Evolutionary conservation across 2,797 vertebrate genomes (phyloP), one percentile per base, ranked within the genome.

Genomic region (Pantherophis alleghaniensis): DNA sequence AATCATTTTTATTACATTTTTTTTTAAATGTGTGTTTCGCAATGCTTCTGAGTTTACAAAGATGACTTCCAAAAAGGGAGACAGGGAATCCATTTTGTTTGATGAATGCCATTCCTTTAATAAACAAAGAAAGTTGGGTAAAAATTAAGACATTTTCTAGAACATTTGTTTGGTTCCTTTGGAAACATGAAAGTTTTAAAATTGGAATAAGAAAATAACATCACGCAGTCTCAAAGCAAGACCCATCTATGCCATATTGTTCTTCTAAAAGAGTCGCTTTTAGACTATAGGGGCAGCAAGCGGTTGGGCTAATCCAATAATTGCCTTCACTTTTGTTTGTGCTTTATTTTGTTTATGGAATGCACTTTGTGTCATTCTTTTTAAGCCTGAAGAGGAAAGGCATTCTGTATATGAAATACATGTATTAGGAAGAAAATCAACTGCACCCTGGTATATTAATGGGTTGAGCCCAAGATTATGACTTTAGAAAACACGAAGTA

Each of bases 401-500:
- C 95, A 96, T 97, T 97, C 86, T 32, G 28, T 22, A 20, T 37
- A 79, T 56, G 53, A 59, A 59, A 57, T 3, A 97, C 96, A 96
- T 97, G 97, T 97, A 95, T 42, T 96, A 97, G 97, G 96, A 98
- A 97, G 97, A 97, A 97, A 97, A 97, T 98, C 97, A 97, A 97
- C 14, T 37, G 18, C 97, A 87, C 4, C 98, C 97, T 96, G 97
- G 96, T 95, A 95, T 97, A 97, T 98, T 97, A 97, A 97, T 97
- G 97, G 97, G 96, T 94, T 94, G 94, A 94, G 93, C 95, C 96
- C 96, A 97, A 97, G 95, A 97, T 94, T 96, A 95, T 92, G 97
- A 97, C 95, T 97, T 97, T 95, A 97, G 97, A 97, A 97, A 98
- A 97, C 95, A 96, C 97, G 97, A 63, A 98, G 97, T 96, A 98